A percentile compares a stretch with the other conserved stretches of the same genome.
Evolutionary conservation across 2,113 vertebrate genomes (phyloP).

Genomic region (Petrocephalus zakoni): DNA sequence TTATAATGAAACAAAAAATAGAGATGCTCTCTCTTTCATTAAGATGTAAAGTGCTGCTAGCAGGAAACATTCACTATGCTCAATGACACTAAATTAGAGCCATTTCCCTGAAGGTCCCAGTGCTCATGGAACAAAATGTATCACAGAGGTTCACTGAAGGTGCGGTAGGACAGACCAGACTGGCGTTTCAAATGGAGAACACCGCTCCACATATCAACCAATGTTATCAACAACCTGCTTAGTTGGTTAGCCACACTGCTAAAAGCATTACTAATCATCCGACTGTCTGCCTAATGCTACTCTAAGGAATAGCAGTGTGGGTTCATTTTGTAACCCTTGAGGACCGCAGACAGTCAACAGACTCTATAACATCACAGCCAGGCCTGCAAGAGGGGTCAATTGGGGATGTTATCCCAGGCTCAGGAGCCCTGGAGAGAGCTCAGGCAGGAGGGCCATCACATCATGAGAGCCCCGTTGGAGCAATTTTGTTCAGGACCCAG

Average conservation of each 20-base stretch:
- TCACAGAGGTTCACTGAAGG: not conserved
- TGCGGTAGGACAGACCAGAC: not conserved
- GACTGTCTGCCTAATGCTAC: not conserved
- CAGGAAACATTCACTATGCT: not conserved
- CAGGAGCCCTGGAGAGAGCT: not conserved
- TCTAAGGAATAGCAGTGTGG: not conserved
- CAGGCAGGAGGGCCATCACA: not conserved
- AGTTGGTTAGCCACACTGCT: not conserved
- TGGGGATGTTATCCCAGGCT: not conserved
- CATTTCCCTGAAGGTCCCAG: not conserved
- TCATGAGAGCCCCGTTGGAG: too few relatives aligned
- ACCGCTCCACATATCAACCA: not conserved
- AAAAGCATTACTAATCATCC: not conserved
- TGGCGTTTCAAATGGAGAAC: not conserved
- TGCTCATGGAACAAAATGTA: not conserved
- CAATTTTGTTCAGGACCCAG: too few relatives aligned
- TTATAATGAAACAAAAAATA: not conserved
- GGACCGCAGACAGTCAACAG: not conserved
- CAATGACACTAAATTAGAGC: not conserved
- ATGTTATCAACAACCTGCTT: not conserved
- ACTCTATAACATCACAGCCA: not conserved
- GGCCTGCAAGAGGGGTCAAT: not conserved
- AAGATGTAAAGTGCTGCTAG: not conserved
- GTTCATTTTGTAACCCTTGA: not conserved
- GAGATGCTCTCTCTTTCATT: not conserved